Evolutionary conservation across 2,888 invertebrate species (phyloP).

Genomic region (Cantharis nigra): DNA sequence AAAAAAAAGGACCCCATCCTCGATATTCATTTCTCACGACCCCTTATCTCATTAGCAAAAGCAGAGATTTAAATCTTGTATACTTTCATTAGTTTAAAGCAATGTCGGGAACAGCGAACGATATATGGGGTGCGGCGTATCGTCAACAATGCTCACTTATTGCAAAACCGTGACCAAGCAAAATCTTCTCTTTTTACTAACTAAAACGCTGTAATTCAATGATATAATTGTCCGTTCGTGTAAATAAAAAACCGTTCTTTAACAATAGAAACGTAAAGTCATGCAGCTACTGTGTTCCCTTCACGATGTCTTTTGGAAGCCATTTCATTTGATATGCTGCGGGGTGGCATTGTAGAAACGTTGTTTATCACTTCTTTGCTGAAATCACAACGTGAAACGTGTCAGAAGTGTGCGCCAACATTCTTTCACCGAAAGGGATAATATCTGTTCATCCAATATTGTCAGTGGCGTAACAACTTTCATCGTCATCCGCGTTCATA

Average conservation of each 20-base stretch:
- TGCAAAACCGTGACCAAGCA: conserved; percentile 52
- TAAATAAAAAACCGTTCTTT: conserved; percentile 50
- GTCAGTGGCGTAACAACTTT: too few species aligned
- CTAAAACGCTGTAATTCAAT: conserved; percentile 54
- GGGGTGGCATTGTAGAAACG: conserved; percentile 24
- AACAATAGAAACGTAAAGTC: conserved; percentile 51
- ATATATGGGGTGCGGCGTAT: conserved; percentile 43
- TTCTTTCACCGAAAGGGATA: conserved; percentile 33
- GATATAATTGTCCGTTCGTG: conserved; percentile 55
- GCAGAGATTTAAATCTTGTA: conserved; percentile 37
- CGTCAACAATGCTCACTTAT: conserved; percentile 50
- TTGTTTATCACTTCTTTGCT: conserved; percentile 37
- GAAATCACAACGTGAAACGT: conserved; percentile 35
- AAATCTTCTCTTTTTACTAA: conserved; percentile 49
- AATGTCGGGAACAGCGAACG: conserved; percentile 34
- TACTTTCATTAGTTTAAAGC: conserved; percentile 45
- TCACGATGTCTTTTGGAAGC: conserved; percentile 21
- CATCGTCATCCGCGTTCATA: too few species aligned
- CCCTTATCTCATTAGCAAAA: conserved; percentile 26
- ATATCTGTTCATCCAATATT: conserved; percentile 29
- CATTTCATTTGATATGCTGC: conserved; percentile 19
- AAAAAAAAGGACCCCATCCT: background rate
- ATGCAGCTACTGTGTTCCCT: conserved; percentile 41
- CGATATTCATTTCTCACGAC: conserved; percentile 21
- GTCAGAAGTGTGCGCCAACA: conserved; percentile 34